These are phyloP conservation scores for Burhinus bistriatus DNA, from an alignment of 2,113 vertebrate genomes.

Conservation along the genomic window DNA sequence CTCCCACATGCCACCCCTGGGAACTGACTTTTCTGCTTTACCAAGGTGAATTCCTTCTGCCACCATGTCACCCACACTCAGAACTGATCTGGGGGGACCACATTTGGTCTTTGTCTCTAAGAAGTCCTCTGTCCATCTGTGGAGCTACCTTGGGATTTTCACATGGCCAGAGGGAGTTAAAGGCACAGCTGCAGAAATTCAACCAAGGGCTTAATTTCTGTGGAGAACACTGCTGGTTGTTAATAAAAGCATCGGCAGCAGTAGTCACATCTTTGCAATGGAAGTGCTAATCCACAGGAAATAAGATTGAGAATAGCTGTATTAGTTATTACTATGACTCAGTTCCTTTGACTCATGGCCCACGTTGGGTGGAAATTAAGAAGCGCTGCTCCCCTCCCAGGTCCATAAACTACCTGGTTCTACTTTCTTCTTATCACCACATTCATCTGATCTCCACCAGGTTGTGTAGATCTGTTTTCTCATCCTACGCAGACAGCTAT, in stretches of 20 bases:
- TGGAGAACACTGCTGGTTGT: background rate
- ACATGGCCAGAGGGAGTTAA: background rate
- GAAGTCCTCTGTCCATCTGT: background rate
- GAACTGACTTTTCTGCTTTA: background rate
- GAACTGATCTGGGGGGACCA: background rate
- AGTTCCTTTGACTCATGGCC: background rate
- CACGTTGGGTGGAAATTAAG: background rate
- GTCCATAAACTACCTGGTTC: background rate
- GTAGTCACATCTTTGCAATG: background rate
- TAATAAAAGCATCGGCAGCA: background rate
- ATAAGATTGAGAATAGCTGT: background rate
- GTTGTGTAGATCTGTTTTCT: background rate
- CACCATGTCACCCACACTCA: background rate
- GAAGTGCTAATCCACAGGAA: slow-evolving; percentile 12
- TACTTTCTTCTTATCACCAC: background rate
- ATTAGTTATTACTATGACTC: slow-evolving; percentile 15
- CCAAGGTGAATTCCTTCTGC: background rate
- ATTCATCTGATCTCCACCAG: background rate
- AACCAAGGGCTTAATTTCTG: background rate
- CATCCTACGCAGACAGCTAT: background rate
- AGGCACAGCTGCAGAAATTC: background rate
- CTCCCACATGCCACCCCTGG: background rate
- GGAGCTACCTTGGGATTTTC: background rate
- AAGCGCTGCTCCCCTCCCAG: background rate
- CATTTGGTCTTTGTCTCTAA: background rate